A percentile compares a stretch with the other conserved stretches of the same genome.
phyloP scores from a whole-genome alignment of 2,888 invertebrate species.

The Antheraea assamensis region DNA sequence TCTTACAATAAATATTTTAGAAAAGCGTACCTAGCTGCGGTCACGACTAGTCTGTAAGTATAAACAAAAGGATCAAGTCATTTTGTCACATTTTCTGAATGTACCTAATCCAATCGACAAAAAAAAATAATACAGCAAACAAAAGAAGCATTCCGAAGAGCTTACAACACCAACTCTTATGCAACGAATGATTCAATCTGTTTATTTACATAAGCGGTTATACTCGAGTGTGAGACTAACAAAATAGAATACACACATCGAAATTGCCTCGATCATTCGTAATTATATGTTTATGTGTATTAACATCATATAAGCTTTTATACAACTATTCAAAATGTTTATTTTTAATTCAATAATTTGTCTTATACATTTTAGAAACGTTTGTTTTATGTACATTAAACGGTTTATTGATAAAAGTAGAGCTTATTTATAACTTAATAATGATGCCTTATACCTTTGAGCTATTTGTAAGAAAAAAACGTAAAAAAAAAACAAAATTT shows the following conservation, averaged over 20 bases:
- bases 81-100: conserved; percentile 14
- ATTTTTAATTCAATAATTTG: background rate
- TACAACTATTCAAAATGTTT: background rate
- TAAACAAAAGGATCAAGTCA: background rate
- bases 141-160: background rate
- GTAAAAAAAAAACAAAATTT: no score
- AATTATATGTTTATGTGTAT: conserved; percentile 3
- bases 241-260: background rate
- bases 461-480: no score
- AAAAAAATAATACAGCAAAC: background rate
- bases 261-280: background rate
- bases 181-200: conserved; percentile 13
- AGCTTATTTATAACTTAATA: no score
- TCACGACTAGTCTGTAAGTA: background rate
- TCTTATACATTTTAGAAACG: no score
- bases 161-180: conserved; percentile 7
- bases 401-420: background rate
- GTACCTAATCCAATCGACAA: background rate
- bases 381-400: no score
- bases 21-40: no score
- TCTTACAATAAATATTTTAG: no score
- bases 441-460: no score
- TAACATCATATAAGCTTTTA: background rate
- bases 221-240: conserved; percentile 8
- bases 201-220: conserved; percentile 15